Conservation (phyloP, 2,888 invertebrate genomes). For the Zygothrica quintamaculata region DNA sequence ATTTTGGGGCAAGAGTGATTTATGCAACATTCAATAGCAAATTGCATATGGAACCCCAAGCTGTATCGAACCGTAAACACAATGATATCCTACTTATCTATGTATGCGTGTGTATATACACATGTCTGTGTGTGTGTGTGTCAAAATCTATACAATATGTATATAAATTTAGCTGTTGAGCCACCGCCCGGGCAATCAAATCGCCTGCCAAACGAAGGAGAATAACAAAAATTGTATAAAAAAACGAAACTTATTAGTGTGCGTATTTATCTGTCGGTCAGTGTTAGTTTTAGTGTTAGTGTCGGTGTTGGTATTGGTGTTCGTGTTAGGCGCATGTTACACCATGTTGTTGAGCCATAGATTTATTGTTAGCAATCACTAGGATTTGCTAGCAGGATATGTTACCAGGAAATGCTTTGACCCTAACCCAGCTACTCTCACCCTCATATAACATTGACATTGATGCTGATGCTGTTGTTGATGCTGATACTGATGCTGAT, state of each 20-base stretch:
- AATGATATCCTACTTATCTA: conserved; percentile 69
- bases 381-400: conserved; percentile 55
- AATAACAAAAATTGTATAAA: background rate
- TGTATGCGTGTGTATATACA: conserved; percentile 44
- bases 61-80: conserved; percentile 9
- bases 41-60: conserved; percentile 59
- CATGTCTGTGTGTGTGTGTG: conserved; percentile 20
- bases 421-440: too few relatives aligned
- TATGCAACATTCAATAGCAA: conserved; percentile 60
- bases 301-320: too few relatives aligned
- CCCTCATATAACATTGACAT: conserved; percentile 4
- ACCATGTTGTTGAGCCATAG: conserved; percentile 71
- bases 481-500: conserved; percentile 7
- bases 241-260: conserved; percentile 59
- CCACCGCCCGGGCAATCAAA: conserved; percentile 55
- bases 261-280: conserved; percentile 31
- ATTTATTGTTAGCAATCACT: conserved; percentile 74
- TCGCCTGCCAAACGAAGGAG: conserved; percentile 8
- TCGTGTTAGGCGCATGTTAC: conserved; percentile 50
- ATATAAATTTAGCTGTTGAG: conserved; percentile 37
- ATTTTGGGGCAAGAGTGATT: conserved; percentile 58
- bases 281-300: too few relatives aligned
- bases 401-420: conserved; percentile 15
- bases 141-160: conserved; percentile 31
- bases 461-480: conserved; percentile 21